Evolutionary conservation across 2,113 vertebrate species (phyloP).

Genomic region (Microcebus lehilahytsara): DNA sequence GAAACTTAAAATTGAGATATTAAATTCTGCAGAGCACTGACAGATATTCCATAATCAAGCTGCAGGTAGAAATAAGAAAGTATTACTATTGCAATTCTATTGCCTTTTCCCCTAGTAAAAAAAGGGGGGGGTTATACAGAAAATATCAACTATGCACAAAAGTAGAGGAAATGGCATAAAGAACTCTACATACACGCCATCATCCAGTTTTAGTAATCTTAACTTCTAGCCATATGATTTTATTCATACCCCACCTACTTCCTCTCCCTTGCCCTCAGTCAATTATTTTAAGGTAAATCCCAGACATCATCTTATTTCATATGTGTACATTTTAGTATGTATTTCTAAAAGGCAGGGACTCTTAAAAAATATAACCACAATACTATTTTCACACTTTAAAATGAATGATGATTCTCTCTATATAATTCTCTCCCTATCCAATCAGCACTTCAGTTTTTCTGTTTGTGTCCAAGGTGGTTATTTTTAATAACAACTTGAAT

Average conservation of each 20-base stretch:
- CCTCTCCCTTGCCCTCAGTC: not conserved
- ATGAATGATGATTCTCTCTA: not conserved
- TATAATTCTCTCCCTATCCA: not conserved
- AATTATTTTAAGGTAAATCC: not conserved
- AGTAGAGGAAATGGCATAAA: not conserved
- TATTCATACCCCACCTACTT: not conserved
- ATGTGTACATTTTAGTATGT: not conserved
- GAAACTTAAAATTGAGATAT: not conserved
- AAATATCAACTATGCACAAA: not conserved
- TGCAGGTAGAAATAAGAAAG: not conserved
- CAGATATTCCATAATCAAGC: not conserved
- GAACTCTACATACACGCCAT: accelerated
- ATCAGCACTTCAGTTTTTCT: not conserved
- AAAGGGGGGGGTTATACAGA: not conserved
- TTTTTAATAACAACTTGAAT: slow-evolving; percentile 13
- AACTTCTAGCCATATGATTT: not conserved
- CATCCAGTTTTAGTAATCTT: not conserved
- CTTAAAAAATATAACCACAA: not conserved
- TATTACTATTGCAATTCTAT: not conserved
- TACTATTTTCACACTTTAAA: not conserved
- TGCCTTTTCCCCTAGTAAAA: not conserved
- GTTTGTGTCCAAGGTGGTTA: not conserved
- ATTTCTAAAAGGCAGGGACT: not conserved
- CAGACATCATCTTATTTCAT: not conserved
- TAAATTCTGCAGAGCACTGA: not conserved